Evolutionary conservation across 1,140 invertebrate species (phyloP).

Genomic region (Zeugodacus cucurbitae): DNA sequence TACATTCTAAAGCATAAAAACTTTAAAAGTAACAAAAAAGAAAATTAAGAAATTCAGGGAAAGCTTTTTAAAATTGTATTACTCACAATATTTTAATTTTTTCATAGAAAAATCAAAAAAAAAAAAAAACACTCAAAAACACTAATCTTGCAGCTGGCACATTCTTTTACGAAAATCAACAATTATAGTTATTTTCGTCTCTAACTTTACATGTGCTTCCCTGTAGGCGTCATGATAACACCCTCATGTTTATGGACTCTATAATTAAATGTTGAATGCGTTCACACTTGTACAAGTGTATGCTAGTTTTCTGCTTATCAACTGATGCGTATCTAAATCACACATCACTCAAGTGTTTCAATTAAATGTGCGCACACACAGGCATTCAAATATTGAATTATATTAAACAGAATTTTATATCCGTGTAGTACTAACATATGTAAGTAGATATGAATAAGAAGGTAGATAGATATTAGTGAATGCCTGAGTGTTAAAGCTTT

Average conservation of each 20-base stretch:
- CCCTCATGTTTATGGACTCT: background rate
- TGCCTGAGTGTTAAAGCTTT: no score
- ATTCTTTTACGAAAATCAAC: background rate
- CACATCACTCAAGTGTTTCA: background rate
- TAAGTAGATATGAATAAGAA: background rate
- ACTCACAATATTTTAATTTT: no score
- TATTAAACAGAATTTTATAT: background rate
- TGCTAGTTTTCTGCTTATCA: background rate
- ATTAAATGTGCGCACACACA: background rate
- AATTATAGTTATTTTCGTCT: background rate
- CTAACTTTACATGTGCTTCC: background rate
- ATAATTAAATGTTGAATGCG: background rate
- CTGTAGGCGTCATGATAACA: background rate
- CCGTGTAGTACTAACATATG: background rate
- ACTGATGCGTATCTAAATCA: background rate
- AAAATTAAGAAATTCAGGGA: no score
- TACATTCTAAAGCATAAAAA: no score
- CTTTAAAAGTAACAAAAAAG: no score
- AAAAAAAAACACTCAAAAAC: no score
- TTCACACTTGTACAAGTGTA: background rate
- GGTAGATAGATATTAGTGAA: no score
- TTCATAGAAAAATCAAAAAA: no score
- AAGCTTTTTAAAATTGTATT: no score
- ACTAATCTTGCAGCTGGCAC: no score
- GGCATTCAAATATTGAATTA: background rate